phyloP scores from a whole-genome alignment of 2,113 vertebrate genomes.

The Neogobius melanostomus region DNA sequence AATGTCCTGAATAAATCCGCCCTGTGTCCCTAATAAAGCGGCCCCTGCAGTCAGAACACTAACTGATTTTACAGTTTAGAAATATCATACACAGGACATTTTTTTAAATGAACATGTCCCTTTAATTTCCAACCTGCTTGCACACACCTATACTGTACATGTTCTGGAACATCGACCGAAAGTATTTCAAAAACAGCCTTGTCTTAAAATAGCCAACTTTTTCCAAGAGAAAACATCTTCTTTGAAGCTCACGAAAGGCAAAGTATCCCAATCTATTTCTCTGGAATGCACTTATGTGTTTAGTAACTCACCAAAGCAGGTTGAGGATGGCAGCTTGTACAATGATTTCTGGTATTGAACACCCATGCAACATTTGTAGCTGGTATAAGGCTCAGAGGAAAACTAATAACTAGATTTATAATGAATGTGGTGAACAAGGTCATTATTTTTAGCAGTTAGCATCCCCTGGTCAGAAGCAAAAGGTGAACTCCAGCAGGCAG shows the following conservation, averaged over 20 bases:
- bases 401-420: background rate
- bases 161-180: background rate
- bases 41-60: too few relatives aligned
- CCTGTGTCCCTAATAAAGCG: too few relatives aligned
- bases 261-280: conserved; percentile 6
- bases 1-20: too few relatives aligned
- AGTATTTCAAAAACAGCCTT: background rate
- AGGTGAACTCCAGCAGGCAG: background rate
- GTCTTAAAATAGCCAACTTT: background rate
- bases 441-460: background rate
- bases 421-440: background rate
- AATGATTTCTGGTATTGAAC: background rate
- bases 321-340: conserved; percentile 19
- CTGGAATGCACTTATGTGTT: conserved; percentile 32
- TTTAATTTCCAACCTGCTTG: too few relatives aligned
- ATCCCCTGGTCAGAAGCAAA: background rate
- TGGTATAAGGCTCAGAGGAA: background rate
- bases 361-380: background rate
- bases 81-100: too few relatives aligned
- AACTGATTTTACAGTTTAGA: too few relatives aligned
- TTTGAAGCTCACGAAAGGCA: background rate
- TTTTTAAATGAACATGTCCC: too few relatives aligned
- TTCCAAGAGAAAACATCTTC: background rate
- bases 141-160: background rate
- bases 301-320: conserved; percentile 36